Evolutionary conservation across 2,113 vertebrate species (phyloP).

Genomic region (Gobio gobio): DNA sequence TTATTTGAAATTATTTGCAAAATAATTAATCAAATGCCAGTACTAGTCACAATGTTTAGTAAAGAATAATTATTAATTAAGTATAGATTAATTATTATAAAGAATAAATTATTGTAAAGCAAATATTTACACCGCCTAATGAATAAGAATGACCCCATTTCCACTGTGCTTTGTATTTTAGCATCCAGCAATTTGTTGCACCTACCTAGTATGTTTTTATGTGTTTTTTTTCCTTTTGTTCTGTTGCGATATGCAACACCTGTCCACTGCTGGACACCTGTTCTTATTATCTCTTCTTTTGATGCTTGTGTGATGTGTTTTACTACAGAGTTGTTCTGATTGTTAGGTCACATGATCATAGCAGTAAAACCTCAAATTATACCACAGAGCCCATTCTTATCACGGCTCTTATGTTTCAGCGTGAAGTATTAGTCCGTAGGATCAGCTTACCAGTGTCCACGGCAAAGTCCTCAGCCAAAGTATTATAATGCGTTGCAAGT

Average conservation of each 20-base stretch:
- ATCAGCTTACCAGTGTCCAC: constrained; percentile 13
- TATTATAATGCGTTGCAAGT: not conserved
- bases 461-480: constrained; percentile 16
- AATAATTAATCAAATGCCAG: not conserved
- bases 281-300: constrained; percentile 58
- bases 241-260: constrained; percentile 56
- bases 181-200: not conserved
- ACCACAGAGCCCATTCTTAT: constrained; percentile 1
- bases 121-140: not conserved
- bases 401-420: not conserved
- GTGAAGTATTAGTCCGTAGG: constrained; percentile 3
- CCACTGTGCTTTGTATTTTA: not conserved
- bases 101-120: not conserved
- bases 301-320: constrained; percentile 32
- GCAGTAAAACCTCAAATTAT: constrained; percentile 31
- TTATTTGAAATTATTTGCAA: not conserved
- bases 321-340: constrained; percentile 24
- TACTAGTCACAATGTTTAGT: not conserved
- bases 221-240: not conserved
- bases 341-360: constrained; percentile 15
- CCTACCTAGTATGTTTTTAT: constrained; percentile 15
- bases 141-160: not conserved
- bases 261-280: constrained; percentile 69
- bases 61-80: not conserved
- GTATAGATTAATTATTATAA: no score